Percentiles rank a stretch among this genome's conserved stretches.
phyloP scores from a whole-genome alignment of 2,888 invertebrate species.

The Lasioglossum marginatum region DNA sequence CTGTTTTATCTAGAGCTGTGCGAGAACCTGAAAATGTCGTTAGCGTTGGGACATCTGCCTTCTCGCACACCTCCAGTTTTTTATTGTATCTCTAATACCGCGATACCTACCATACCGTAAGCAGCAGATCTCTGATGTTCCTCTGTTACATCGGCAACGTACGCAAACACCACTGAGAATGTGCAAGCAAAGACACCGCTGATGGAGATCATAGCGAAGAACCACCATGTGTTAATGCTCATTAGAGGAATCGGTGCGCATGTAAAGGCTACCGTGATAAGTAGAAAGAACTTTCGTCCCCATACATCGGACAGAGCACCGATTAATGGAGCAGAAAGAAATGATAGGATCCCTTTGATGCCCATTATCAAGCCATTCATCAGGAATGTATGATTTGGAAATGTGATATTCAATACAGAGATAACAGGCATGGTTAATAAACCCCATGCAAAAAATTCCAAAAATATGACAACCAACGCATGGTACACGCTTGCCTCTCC shows the following conservation, averaged over 20 bases:
- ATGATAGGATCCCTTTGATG: slow-evolving; percentile 98
- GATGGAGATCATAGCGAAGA: slow-evolving; percentile 99
- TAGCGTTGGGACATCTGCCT: neutral
- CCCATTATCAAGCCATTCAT: slow-evolving; percentile 99
- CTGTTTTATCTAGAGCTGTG: neutral
- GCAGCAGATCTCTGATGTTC: slow-evolving; percentile 97
- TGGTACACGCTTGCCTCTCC: slow-evolving; percentile 99
- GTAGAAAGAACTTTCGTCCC: slow-evolving; percentile 98
- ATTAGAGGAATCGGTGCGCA: slow-evolving; percentile 99
- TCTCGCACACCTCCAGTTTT: neutral
- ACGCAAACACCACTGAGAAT: slow-evolving; percentile 99
- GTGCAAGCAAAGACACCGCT: slow-evolving; percentile 99
- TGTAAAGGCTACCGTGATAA: slow-evolving; percentile 99
- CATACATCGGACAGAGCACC: slow-evolving; percentile 99
- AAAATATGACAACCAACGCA: slow-evolving; percentile 99
- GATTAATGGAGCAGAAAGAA: slow-evolving; percentile 98
- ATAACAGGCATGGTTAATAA: slow-evolving; percentile 99
- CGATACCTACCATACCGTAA: slow-evolving; percentile 92
- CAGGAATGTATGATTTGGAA: slow-evolving; percentile 99
- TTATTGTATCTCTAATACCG: neutral
- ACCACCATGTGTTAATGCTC: slow-evolving; percentile 99
- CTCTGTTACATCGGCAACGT: slow-evolving; percentile 99
- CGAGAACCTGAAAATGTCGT: neutral
- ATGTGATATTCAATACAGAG: slow-evolving; percentile 96
- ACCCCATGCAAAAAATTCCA: slow-evolving; percentile 99